phyloP scores from a whole-genome alignment of 2,113 vertebrate genomes.

The Saccopteryx leptura region DNA sequence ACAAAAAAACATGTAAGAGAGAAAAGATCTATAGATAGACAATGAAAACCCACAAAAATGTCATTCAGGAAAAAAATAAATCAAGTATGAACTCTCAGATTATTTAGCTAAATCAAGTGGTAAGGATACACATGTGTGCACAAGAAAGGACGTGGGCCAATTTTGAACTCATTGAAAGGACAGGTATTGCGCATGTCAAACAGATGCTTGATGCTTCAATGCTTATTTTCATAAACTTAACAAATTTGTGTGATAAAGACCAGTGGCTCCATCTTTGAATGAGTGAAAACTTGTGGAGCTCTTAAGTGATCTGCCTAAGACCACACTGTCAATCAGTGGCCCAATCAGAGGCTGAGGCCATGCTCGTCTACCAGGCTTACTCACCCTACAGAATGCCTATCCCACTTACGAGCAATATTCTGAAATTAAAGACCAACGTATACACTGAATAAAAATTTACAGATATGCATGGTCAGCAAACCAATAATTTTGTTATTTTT shows the following conservation, averaged over 20 bases:
- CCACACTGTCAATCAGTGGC: not conserved
- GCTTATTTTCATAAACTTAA: not conserved
- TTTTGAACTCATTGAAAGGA: not conserved
- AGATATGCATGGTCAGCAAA: not conserved
- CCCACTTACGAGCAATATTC: not conserved
- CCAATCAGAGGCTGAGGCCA: not conserved
- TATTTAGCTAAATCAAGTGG: not conserved
- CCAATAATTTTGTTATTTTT: not conserved
- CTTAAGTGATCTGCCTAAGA: not conserved
- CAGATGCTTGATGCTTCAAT: not conserved
- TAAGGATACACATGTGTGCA: not conserved
- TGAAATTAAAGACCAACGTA: not conserved
- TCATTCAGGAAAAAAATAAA: not conserved
- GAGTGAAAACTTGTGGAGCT: not conserved
- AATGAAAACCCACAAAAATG: not conserved
- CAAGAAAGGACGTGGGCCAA: not conserved
- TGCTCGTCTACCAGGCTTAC: not conserved
- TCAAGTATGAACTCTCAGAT: not conserved
- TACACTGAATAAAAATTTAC: not conserved
- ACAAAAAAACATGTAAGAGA: not conserved
- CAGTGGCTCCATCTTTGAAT: not conserved
- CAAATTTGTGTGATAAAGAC: not conserved
- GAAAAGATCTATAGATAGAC: not conserved
- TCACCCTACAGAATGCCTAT: not conserved
- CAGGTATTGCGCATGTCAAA: not conserved